Evolutionary conservation across 1,140 invertebrate species (phyloP).

Genomic region (Drosophila neocordata): DNA sequence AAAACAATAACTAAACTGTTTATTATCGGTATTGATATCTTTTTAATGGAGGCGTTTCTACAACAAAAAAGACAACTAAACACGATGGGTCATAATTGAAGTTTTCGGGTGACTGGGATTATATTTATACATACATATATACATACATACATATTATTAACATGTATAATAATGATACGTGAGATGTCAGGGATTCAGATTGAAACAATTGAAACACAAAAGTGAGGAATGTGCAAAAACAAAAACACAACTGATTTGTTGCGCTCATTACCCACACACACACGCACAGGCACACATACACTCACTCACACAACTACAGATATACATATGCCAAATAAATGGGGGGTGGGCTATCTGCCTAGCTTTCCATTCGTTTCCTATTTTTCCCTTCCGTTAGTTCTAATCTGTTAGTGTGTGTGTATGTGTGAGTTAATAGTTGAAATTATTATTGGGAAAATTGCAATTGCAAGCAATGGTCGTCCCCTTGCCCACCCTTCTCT

Average conservation of each 20-base stretch:
- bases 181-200: slow-evolving; percentile 13
- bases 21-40: slow-evolving; percentile 8
- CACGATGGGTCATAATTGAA: not conserved
- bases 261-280: slow-evolving; percentile 44
- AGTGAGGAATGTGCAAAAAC: slow-evolving; percentile 43
- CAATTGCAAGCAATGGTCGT: slow-evolving; percentile 3
- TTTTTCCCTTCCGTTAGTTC: slow-evolving; percentile 7
- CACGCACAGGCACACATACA: slow-evolving; percentile 11
- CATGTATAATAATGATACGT: slow-evolving; percentile 23
- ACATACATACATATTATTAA: not conserved
- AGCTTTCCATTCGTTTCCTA: slow-evolving; percentile 12
- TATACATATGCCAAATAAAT: slow-evolving; percentile 21
- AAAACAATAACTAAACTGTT: not conserved
- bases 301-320: slow-evolving; percentile 18
- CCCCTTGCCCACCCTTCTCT: slow-evolving; percentile 27
- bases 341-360: slow-evolving; percentile 39
- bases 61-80: not conserved
- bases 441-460: slow-evolving; percentile 38
- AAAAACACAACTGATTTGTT: slow-evolving; percentile 51
- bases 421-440: slow-evolving; percentile 44
- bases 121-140: not conserved
- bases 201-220: slow-evolving; percentile 24
- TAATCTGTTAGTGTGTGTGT: slow-evolving; percentile 17
- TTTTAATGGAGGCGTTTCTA: slow-evolving; percentile 14
- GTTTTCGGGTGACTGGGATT: slow-evolving; percentile 21